phyloP scores from a whole-genome alignment of 2,113 vertebrate genomes.

The Etheostoma spectabile region DNA sequence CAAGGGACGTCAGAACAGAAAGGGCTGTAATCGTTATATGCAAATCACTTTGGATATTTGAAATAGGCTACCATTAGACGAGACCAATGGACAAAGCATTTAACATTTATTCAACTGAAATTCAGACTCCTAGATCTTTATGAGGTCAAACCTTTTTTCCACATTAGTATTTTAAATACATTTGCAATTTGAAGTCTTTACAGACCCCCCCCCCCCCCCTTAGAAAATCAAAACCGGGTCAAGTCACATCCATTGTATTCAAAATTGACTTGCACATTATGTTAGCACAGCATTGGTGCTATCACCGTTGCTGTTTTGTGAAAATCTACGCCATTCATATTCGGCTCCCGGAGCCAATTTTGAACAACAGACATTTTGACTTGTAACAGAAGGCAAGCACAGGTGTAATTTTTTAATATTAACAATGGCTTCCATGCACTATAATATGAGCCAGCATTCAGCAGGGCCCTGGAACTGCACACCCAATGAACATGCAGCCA shows the following conservation, averaged over 20 bases:
- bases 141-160: not conserved
- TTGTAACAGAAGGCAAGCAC: not conserved
- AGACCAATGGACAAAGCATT: not conserved
- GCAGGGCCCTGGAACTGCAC: not conserved
- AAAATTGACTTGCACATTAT: not conserved
- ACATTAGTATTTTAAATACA: not conserved
- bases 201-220: too few species aligned
- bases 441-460: not conserved
- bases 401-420: not conserved
- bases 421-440: not conserved
- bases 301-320: not conserved
- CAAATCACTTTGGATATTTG: not conserved
- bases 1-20: not conserved
- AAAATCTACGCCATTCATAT: not conserved
- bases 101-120: conserved; percentile 9
- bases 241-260: not conserved
- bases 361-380: not conserved
- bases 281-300: not conserved
- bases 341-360: not conserved
- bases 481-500: not conserved
- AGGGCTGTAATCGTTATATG: not conserved
- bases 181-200: not conserved
- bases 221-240: not conserved
- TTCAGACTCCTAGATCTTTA: not conserved
- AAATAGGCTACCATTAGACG: not conserved